Conservation (phyloP, 37 sponge, comb jelly and placozoan species). For the Ephydatia muelleri region DNA sequence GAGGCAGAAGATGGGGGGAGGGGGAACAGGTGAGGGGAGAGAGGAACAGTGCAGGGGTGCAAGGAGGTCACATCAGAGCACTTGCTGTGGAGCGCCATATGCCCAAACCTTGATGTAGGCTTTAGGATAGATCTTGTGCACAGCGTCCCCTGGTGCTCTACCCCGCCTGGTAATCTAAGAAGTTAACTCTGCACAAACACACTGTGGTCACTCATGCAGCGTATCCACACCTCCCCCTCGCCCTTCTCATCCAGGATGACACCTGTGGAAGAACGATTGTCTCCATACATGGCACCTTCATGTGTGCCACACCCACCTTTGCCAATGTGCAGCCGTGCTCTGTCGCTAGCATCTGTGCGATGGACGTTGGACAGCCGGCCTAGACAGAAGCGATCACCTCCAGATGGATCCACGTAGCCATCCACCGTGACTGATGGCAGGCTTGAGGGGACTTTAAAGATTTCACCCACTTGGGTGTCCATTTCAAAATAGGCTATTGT, state of each 20-base stretch:
- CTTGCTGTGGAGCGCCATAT: too few relatives aligned
- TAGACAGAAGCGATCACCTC: conserved; percentile 87
- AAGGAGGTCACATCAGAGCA: neutral
- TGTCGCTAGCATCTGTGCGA: conserved; percentile 87
- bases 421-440: conserved; percentile 84
- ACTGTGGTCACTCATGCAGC: conserved; percentile 90
- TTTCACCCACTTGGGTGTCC: conserved; percentile 92
- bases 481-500: conserved; percentile 89
- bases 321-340: conserved; percentile 93
- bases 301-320: conserved; percentile 68
- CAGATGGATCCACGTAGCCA: conserved; percentile 90
- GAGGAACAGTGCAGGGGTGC: neutral
- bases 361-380: conserved; percentile 92
- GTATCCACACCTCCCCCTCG: conserved; percentile 89
- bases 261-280: too few relatives aligned
- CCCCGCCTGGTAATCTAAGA: conserved; percentile 93
- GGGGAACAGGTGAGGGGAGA: neutral
- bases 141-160: conserved; percentile 89
- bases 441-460: conserved; percentile 85
- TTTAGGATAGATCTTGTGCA: conserved; percentile 97
- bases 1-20: neutral
- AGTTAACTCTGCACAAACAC: conserved; percentile 96
- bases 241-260: conserved; percentile 73
- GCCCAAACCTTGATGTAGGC: conserved; percentile 92
- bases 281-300: too few relatives aligned